A percentile compares a stretch with the other conserved stretches of the same genome.
These are phyloP conservation scores for Heliconius aoede DNA, from an alignment of 2,888 invertebrate genomes.

Conservation along the genomic window DNA sequence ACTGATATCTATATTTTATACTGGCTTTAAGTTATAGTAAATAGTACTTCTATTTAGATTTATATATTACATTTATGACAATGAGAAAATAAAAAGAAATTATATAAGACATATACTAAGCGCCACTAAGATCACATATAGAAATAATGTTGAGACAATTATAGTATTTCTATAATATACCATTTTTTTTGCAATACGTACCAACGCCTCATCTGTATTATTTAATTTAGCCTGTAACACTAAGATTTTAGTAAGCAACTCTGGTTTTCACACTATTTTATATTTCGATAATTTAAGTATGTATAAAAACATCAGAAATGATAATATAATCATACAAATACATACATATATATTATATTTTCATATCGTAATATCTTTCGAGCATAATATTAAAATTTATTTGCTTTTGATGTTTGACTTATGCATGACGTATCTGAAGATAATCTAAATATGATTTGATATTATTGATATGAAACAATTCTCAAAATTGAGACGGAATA, in stretches of 20 bases:
- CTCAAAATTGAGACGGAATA: neutral
- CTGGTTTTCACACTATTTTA: neutral
- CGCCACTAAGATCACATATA: too few relatives aligned
- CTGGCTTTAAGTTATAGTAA: neutral
- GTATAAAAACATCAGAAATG: neutral
- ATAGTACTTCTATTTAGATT: too few relatives aligned
- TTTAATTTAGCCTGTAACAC: too few relatives aligned
- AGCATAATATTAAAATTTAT: constrained; percentile 27
- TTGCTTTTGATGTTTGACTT: constrained; percentile 29
- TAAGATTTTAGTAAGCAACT: neutral
- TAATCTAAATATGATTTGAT: constrained; percentile 34
- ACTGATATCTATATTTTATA: neutral
- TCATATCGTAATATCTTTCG: constrained; percentile 7
- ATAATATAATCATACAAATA: neutral
- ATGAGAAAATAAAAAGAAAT: too few relatives aligned
- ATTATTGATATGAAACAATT: too few relatives aligned
- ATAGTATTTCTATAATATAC: too few relatives aligned
- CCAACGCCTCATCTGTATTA: too few relatives aligned
- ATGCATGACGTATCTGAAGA: constrained; percentile 10
- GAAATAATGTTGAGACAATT: too few relatives aligned
- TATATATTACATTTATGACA: too few relatives aligned
- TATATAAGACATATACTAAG: too few relatives aligned
- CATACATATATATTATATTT: neutral
- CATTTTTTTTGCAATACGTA: too few relatives aligned
- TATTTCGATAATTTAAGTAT: neutral